Evolutionary conservation across 1,140 invertebrate genomes (phyloP), one percentile per base, ranked within the genome.

Genomic region (Oncopodura yosiiana): DNA sequence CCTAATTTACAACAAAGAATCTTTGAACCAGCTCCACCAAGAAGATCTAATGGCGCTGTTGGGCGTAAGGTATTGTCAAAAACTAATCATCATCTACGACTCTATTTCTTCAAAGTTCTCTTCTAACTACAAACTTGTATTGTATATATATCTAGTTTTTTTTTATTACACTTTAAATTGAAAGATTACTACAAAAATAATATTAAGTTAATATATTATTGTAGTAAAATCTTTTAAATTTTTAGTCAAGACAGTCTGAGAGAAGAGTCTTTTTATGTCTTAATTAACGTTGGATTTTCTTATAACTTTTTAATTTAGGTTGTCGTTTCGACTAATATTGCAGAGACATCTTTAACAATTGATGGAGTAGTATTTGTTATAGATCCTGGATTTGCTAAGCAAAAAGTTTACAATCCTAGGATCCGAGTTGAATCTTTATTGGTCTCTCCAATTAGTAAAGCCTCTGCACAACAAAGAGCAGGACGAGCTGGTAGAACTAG

Each of bases 341-440:
- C 96, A 0, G 96, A 99, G 76, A 99, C 96, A 0, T 99, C 94
- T 0, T 74, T 99, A 3, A 99, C 96, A 1, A 99, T 99, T 66
- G 96, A 99, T 69, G 96, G 96, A 53, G 94, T 99, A n/a, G 95
- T 99, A 5, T 99, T 97, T 75, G 96, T 99, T 1, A 99, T 99
- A 68, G 96, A 99, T 76, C 94, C 96, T n/a, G 96, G 96, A 14
- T 99, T 99, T 77, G 92, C 94, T 1, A 99, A 99, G 71, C 96
- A 99, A 71, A 99, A 97, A 74, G 86, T 97, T 0, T 97, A 96
- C 69, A 96, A 97, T 76, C 94, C 94, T 11, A 77, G 93, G 65
- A 95, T 96, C 66, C 79, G 96, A 58, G 94, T 99, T 3, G 96
- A 99, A 71, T 97, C 93, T 12, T 74, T 99, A 12, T 73, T 99